A percentile compares a stretch with the other conserved stretches of the same genome.
Conservation (phyloP, 2,113 vertebrate genomes). For the Petrocephalus zakoni region DNA sequence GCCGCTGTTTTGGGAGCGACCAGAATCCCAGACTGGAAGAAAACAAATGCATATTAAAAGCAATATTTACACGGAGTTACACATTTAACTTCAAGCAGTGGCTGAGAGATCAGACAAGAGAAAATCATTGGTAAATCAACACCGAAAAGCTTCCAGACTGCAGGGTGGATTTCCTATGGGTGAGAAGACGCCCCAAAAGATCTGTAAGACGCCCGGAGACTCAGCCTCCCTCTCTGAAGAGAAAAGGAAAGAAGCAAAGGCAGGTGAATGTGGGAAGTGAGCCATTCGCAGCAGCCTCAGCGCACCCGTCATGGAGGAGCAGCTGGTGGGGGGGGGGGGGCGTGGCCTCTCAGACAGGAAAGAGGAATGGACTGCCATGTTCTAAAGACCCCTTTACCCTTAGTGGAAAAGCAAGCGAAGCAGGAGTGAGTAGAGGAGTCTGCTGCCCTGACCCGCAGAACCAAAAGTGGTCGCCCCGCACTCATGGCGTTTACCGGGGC, state of each 20-base stretch:
- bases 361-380: background rate
- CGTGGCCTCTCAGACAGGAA: background rate
- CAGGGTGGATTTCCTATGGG: background rate
- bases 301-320: background rate
- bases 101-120: background rate
- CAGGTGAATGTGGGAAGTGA: slow-evolving; percentile 15
- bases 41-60: background rate
- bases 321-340: background rate
- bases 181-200: background rate
- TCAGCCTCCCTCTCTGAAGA: background rate
- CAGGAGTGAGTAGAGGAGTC: slow-evolving; percentile 1
- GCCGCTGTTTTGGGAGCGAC: slow-evolving; percentile 14
- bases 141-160: background rate
- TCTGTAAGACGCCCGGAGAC: background rate
- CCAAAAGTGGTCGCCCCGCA: background rate
- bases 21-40: slow-evolving; percentile 50
- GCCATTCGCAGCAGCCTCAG: slow-evolving; percentile 34
- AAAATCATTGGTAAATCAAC: background rate
- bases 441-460: background rate
- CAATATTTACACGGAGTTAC: background rate
- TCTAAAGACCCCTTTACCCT: background rate
- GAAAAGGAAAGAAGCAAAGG: background rate
- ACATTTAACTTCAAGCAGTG: background rate
- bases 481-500: slow-evolving; percentile 15
- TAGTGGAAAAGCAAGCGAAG: background rate